Conservation (phyloP, 1,140 invertebrate genomes). For the Choristoneura fumiferana region DNA sequence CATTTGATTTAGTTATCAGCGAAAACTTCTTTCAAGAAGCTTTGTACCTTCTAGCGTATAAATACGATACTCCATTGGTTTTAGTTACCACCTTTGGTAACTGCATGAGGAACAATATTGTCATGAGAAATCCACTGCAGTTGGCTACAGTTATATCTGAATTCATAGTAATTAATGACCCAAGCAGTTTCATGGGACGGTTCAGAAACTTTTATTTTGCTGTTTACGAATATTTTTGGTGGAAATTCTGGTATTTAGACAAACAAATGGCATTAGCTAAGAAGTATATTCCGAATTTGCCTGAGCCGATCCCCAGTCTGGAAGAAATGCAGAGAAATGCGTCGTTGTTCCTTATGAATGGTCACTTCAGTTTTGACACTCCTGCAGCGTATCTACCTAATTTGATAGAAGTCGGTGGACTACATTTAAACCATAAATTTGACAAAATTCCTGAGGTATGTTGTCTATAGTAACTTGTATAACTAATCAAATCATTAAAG, state of each 20-base stretch:
- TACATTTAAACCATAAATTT: slow-evolving; percentile 73
- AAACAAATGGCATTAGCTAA: slow-evolving; percentile 59
- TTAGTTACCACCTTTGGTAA: slow-evolving; percentile 78
- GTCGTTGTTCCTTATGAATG: slow-evolving; percentile 74
- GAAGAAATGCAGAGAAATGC: slow-evolving; percentile 72
- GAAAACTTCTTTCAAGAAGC: slow-evolving; percentile 80
- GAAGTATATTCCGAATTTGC: slow-evolving; percentile 52
- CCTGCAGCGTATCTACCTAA: slow-evolving; percentile 75
- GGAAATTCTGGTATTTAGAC: slow-evolving; percentile 53
- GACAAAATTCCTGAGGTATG: slow-evolving; percentile 50
- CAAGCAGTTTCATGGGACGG: slow-evolving; percentile 56
- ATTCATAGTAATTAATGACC: slow-evolving; percentile 60
- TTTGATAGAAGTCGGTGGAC: slow-evolving; percentile 80
- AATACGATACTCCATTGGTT: slow-evolving; percentile 77
- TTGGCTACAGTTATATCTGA: slow-evolving; percentile 73
- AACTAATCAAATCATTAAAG: too few relatives aligned
- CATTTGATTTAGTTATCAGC: slow-evolving; percentile 77
- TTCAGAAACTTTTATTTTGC: slow-evolving; percentile 61
- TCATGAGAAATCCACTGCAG: slow-evolving; percentile 75
- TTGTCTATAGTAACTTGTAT: too few relatives aligned
- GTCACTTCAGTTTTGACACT: slow-evolving; percentile 67
- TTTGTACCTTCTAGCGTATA: slow-evolving; percentile 76
- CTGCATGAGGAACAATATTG: slow-evolving; percentile 77
- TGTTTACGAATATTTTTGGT: slow-evolving; percentile 55
- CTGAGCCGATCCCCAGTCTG: slow-evolving; percentile 66